Percentiles rank a stretch among this genome's conserved stretches.
phyloP scores from a whole-genome alignment of 2,113 vertebrate genomes.

The Dicrurus megarhynchus region DNA sequence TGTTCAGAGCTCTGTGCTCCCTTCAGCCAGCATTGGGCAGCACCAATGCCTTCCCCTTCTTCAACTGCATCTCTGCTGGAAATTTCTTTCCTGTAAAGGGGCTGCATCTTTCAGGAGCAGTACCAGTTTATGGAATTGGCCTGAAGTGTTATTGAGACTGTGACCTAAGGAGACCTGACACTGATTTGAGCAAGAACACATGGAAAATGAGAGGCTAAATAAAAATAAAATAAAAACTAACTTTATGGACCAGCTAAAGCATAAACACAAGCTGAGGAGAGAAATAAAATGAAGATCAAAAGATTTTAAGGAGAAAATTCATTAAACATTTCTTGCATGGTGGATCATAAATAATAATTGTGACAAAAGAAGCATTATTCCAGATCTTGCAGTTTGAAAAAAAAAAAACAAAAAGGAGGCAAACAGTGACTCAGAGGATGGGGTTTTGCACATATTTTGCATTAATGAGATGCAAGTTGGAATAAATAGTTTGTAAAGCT shows the following conservation, averaged over 20 bases:
- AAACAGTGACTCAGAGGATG: not conserved
- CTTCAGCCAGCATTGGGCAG: not conserved
- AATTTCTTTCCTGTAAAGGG: not conserved
- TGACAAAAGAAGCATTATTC: not conserved
- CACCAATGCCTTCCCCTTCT: not conserved
- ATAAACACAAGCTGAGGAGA: not conserved
- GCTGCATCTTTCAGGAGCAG: not conserved
- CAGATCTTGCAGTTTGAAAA: not conserved
- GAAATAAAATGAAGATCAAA: not conserved
- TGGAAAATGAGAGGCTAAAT: not conserved
- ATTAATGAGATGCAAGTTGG: not conserved
- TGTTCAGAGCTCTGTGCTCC: not conserved
- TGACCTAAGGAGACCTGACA: not conserved
- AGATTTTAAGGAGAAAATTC: not conserved
- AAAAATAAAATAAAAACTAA: not conserved
- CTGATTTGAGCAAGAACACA: not conserved
- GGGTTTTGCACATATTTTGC: not conserved
- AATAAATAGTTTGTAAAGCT: conserved; percentile 1
- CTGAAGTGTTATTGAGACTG: not conserved
- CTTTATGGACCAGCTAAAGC: not conserved
- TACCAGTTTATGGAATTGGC: not conserved
- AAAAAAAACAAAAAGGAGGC: not conserved
- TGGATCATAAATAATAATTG: not conserved
- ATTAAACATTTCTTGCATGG: not conserved
- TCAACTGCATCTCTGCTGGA: not conserved